phyloP scores from a whole-genome alignment of 2,113 vertebrate genomes.

The Tragelaphus scriptus region DNA sequence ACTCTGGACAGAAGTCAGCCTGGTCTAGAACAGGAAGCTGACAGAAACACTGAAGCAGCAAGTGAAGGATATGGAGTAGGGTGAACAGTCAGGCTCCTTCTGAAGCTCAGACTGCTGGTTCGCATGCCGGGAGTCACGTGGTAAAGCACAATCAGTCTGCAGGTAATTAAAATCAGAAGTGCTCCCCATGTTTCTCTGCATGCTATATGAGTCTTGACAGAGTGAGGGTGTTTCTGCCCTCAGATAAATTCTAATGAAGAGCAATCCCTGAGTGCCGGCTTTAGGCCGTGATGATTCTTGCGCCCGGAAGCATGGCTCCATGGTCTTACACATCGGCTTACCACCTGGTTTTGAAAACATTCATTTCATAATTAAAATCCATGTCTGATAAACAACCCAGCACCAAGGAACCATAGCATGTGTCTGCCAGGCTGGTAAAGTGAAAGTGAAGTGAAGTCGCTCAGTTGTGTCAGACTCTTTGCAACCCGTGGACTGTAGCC shows the following conservation, averaged over 20 bases:
- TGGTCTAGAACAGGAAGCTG: accelerated
- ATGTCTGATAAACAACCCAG: neutral
- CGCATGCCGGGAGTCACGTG: accelerated
- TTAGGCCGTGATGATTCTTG: neutral
- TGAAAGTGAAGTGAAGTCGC: too few relatives aligned
- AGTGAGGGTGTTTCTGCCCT: too few relatives aligned
- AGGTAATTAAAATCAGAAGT: neutral
- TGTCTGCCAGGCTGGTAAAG: neutral
- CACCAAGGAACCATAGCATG: neutral
- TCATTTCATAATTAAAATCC: neutral
- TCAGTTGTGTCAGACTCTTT: too few relatives aligned
- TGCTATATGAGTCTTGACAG: neutral
- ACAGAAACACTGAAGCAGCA: neutral
- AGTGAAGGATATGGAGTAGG: neutral
- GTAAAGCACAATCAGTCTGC: neutral
- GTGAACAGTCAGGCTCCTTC: neutral
- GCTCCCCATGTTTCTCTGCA: neutral
- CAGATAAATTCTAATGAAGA: neutral
- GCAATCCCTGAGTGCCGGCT: neutral
- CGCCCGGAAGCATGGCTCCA: neutral
- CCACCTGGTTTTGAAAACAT: neutral
- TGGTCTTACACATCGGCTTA: neutral
- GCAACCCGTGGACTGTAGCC: too few relatives aligned
- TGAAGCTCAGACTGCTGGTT: neutral
- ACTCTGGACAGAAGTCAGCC: neutral